Evolutionary conservation across 2,797 vertebrate species (phyloP).

Genomic region (Betta splendens): DNA sequence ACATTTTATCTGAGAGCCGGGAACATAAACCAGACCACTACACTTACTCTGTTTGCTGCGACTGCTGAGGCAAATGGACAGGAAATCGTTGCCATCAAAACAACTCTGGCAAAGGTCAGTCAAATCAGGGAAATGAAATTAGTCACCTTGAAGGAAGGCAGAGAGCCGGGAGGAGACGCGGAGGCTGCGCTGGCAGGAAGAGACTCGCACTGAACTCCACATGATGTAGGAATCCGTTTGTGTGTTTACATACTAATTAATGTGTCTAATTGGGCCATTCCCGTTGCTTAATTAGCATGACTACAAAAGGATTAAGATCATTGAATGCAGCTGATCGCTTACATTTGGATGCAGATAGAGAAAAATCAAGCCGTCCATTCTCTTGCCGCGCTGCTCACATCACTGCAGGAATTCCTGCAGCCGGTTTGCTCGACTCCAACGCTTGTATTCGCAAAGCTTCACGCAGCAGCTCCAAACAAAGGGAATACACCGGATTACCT

Average conservation of each 20-base stretch:
- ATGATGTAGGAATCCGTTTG: constrained; percentile 28
- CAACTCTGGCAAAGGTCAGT: constrained; percentile 92
- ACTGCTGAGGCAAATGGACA: constrained; percentile 88
- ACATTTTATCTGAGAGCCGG: constrained; percentile 76
- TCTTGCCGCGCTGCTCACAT: constrained; percentile 16
- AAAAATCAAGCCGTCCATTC: constrained; percentile 6
- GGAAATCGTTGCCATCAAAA: constrained; percentile 95
- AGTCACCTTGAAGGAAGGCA: constrained; percentile 88
- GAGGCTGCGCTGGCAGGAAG: constrained; percentile 22
- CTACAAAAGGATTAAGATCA: constrained; percentile 45
- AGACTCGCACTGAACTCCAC: neutral
- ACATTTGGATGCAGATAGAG: constrained; percentile 29
- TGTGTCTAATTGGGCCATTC: constrained; percentile 40
- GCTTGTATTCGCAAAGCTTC: no score
- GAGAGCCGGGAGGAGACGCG: constrained; percentile 50
- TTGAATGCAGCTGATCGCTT: constrained; percentile 28
- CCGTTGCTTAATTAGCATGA: constrained; percentile 47
- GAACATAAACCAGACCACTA: constrained; percentile 76
- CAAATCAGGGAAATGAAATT: constrained; percentile 91
- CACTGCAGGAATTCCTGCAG: neutral
- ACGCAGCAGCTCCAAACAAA: neutral
- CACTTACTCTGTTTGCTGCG: constrained; percentile 77
- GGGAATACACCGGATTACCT: constrained; percentile 8
- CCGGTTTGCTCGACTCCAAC: neutral
- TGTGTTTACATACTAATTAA: constrained; percentile 43